Conservation (phyloP, 2,888 invertebrate species). For the Leistus spinibarbis region DNA sequence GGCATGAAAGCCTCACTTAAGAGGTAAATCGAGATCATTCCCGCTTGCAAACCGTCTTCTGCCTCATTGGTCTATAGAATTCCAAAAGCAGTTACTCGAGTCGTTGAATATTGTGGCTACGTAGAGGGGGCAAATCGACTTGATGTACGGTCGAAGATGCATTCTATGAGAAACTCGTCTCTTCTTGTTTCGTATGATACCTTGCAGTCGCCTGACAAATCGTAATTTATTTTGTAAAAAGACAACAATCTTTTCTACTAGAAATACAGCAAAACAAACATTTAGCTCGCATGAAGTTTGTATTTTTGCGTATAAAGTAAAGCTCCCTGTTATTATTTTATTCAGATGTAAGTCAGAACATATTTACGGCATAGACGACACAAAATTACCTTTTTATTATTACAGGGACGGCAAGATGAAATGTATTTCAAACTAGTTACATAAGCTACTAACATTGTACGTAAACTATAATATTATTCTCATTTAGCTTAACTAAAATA, state of each 20-base stretch:
- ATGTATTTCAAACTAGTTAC: neutral
- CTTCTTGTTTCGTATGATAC: too few relatives aligned
- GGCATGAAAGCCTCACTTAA: neutral
- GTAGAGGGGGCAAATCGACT: neutral
- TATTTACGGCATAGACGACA: neutral
- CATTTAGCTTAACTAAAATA: neutral
- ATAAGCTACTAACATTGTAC: neutral
- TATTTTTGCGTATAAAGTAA: neutral
- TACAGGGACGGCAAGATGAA: neutral
- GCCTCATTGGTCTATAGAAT: neutral
- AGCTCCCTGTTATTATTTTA: neutral
- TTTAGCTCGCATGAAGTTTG: too few relatives aligned
- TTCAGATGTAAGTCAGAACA: neutral
- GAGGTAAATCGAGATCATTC: neutral
- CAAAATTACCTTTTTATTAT: neutral
- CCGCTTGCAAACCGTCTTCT: neutral
- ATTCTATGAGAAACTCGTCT: neutral
- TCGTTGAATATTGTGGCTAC: neutral
- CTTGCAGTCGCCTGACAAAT: neutral
- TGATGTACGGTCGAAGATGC: neutral
- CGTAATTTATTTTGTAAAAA: neutral
- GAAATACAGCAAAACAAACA: neutral
- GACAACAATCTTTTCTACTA: neutral
- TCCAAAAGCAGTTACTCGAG: neutral
- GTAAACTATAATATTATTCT: neutral